Evolutionary conservation across 2,113 vertebrate species (phyloP).

Genomic region (Ciconia maguari): DNA sequence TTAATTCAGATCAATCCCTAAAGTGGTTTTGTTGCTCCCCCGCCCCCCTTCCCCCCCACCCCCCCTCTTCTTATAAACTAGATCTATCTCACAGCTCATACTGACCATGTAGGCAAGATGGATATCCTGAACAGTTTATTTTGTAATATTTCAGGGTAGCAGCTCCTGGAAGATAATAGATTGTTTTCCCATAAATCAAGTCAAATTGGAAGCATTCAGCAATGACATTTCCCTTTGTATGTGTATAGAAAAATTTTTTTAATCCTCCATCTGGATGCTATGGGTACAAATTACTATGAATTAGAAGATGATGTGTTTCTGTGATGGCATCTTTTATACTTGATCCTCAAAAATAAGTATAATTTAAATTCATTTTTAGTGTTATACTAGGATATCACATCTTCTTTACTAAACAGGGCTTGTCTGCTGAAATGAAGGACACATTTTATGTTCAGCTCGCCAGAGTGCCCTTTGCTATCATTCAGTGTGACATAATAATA

Average conservation of each 20-base stretch:
- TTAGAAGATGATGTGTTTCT: background rate
- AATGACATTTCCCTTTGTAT: background rate
- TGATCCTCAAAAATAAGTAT: background rate
- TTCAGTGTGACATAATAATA: background rate
- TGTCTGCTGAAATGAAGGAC: slow-evolving; percentile 8
- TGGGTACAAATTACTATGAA: background rate
- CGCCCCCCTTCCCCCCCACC: too few species aligned
- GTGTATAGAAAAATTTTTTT: background rate
- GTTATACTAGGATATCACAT: background rate
- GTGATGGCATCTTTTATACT: background rate
- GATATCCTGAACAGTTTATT: background rate
- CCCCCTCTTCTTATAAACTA: background rate
- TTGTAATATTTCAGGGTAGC: background rate
- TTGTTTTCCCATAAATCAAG: background rate
- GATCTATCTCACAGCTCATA: background rate
- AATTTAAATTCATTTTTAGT: slow-evolving; percentile 11
- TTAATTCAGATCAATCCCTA: background rate
- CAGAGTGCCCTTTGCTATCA: background rate
- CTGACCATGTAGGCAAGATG: background rate
- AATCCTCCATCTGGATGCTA: background rate
- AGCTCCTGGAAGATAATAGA: background rate
- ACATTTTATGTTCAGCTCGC: background rate
- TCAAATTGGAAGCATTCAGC: background rate
- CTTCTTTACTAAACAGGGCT: background rate
- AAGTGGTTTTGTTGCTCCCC: background rate